Base-by-base conservation (phyloP, 2,797 vertebrate species). In the Leuciscus waleckii region DNA sequence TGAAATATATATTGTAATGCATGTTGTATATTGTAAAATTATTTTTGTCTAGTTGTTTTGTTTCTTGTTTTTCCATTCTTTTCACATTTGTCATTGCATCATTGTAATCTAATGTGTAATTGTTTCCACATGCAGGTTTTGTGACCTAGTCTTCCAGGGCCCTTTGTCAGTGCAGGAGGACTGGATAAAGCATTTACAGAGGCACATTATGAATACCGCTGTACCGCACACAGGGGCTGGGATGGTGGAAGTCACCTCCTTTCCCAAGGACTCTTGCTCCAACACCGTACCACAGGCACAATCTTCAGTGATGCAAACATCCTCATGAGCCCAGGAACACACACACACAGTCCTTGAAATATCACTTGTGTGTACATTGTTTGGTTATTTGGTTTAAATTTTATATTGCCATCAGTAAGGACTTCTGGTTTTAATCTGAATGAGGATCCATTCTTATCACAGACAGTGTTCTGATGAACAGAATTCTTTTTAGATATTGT, bases 161-260 rank as follows among this genome's bases (percentile, higher is more conserved):
- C 98, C 98, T 35, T 92, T 99, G 92, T 99, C 98, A 89, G 98
- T 99, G 91, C 98, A 99, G 95, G 98, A 99, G 95, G 98, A 99
- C 95, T 99, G 98, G 98, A 98, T 99, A 91, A 99, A 99, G 94
- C 98, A 99, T 95, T 97, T 99, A 96, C 98, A 99, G 92, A 97
- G 98, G 94, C 98, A 99, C 95, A 97, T 99, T 89, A 98, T 99
- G 95, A 99, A 98, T 94, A 97, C 97, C 93, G 97, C 98, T 92
- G 97, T 99, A 93, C 98, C 98, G 92, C 95, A 96, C 94, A 99
- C 98, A 93, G 98, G 98, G 92, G 96, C 98, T 83, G 96, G 97
- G 92, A 99, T 99, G 98, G 96, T 98, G 86, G 98, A 99, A 94
- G 97, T 99, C 91, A 95, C 96, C 17, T 94, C 96, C 71, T 92